Base-by-base conservation (phyloP, 2,888 invertebrate genomes). In the Phlogophora meticulosa region DNA sequence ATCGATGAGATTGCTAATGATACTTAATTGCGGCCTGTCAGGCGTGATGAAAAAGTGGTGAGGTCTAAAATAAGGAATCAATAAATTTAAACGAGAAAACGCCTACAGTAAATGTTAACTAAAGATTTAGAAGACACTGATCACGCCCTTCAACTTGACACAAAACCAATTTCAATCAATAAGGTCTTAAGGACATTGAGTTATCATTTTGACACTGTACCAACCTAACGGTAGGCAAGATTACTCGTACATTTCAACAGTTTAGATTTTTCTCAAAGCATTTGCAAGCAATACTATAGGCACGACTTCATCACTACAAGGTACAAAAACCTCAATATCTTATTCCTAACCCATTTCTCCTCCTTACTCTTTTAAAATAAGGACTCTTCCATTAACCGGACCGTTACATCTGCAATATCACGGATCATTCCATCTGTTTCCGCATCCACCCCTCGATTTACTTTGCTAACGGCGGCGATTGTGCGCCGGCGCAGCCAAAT, bases 401-500 rank as follows among this genome's bases (percentile, higher is more conserved):
- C 83, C 79, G 81, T 77, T 85, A 82, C 71, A 81, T 81, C 76
- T 78, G 71, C 81, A 80, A 71, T 72, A 86, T 81, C 80, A 69
- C 79, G 72, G 71, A 72, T 67, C 81, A 81, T 83, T 82, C 75
- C 81, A 78, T 88, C 86, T 82, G 82, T 90, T 93, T 94, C 92
- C 92, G 91, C 87, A 86, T 90, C 92, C 91, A 87, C 92, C 92
- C 88, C 88, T 90, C 89, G 89, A 91, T 91, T 91, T 91, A 88
- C 89, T 91, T 89, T 87, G 92, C 92, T 92, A 91, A 91, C 88
- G 91, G 93, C 90, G 87, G 88, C 86, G 88, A 90, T 89, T 87
- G 89, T 87, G 85, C 84, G 84, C 86, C 76, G 66, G 87, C 84
- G 84, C 86, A 81, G 77, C 76, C 74, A 73, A 78, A 88, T 88